Evolutionary conservation across 2,888 invertebrate species (phyloP).

Genomic region (Megaustenia siamemsis): DNA sequence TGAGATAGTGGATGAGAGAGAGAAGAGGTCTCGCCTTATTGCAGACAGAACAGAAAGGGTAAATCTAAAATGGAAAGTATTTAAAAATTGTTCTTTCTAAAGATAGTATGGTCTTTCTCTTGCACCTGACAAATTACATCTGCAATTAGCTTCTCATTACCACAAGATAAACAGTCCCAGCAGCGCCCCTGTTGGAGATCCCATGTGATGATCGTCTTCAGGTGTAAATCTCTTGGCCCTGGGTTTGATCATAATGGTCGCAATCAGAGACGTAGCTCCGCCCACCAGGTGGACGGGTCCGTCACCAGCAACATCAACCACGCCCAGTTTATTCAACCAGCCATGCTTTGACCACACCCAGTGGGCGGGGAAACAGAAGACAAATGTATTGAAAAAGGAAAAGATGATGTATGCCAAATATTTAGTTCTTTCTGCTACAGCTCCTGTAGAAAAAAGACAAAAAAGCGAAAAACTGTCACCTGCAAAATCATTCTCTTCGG

Average conservation of each 20-base stretch:
- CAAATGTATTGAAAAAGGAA: conserved; percentile 72
- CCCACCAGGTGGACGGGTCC: conserved; percentile 78
- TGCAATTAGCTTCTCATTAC: no score
- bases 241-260: conserved; percentile 73
- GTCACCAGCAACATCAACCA: conserved; percentile 90
- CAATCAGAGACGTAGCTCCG: conserved; percentile 73
- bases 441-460: conserved; percentile 59
- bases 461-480: no score
- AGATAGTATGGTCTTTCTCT: no score
- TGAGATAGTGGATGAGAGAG: no score
- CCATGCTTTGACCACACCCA: conserved; percentile 79
- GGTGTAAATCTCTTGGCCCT: conserved; percentile 70
- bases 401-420: conserved; percentile 73
- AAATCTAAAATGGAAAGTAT: no score
- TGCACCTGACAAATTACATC: no score
- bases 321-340: conserved; percentile 91
- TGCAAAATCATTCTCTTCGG: no score
- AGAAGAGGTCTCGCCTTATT: no score
- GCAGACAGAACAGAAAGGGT: no score
- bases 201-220: conserved; percentile 62
- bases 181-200: conserved; percentile 64
- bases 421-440: conserved; percentile 73
- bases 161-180: conserved; percentile 74
- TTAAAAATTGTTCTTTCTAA: no score
- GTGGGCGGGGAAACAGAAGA: conserved; percentile 78